phyloP scores from a whole-genome alignment of 2,797 vertebrate species.

The Enteromius treurensis region DNA sequence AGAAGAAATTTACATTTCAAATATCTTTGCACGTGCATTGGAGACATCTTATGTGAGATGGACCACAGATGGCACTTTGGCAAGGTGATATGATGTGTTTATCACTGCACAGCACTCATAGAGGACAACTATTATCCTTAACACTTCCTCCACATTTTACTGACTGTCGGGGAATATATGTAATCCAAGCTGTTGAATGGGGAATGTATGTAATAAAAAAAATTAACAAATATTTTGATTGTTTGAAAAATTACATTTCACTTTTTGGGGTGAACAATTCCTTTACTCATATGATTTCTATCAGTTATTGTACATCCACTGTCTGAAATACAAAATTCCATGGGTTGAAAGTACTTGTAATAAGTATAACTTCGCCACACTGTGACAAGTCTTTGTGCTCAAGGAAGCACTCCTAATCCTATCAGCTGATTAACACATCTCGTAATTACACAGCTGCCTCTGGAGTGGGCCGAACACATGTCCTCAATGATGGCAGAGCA shows the following conservation, averaged over 20 bases:
- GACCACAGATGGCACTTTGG: conserved; percentile 16
- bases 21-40: conserved; percentile 32
- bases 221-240: neutral
- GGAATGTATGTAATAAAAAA: too few relatives aligned
- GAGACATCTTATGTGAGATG: conserved; percentile 21
- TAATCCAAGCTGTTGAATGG: too few relatives aligned
- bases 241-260: neutral
- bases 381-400: conserved; percentile 28
- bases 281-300: neutral
- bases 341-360: neutral
- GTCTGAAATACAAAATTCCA: neutral
- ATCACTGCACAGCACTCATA: neutral
- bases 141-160: neutral
- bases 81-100: conserved; percentile 11
- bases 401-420: conserved; percentile 37
- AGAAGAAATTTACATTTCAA: conserved; percentile 44
- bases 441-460: conserved; percentile 56
- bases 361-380: conserved; percentile 4
- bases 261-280: neutral
- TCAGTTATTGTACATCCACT: neutral
- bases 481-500: conserved; percentile 36
- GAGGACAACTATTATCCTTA: conserved; percentile 12
- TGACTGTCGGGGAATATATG: neutral
- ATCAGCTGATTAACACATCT: conserved; percentile 54
- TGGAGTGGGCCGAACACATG: conserved; percentile 32